phyloP scores from a whole-genome alignment of 2,888 invertebrate species.

The Latrodectus elegans region DNA sequence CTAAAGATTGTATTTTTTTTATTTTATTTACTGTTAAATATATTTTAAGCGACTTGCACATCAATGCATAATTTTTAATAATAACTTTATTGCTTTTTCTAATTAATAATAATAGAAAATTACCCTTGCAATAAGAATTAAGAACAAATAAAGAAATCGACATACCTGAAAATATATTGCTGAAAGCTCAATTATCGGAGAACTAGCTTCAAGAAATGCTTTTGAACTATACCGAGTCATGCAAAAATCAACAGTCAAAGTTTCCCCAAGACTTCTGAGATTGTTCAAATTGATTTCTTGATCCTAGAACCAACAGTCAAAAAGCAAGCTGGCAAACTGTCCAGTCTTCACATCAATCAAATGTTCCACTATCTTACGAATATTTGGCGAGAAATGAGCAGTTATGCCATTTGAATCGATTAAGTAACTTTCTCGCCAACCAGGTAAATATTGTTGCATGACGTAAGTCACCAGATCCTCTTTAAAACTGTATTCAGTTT shows the following conservation, averaged over 20 bases:
- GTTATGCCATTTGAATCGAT: neutral
- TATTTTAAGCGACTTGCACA: no score
- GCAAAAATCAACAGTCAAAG: slow-evolving; percentile 25
- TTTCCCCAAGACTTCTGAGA: neutral
- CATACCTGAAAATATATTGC: neutral
- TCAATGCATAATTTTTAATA: no score
- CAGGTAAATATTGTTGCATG: slow-evolving; percentile 8
- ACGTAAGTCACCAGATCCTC: slow-evolving; percentile 25
- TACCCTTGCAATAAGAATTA: no score
- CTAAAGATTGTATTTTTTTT: no score
- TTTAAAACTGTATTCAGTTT: slow-evolving; percentile 22
- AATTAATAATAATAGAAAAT: no score
- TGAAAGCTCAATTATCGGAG: slow-evolving; percentile 15
- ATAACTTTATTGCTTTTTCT: no score
- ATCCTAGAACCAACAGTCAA: slow-evolving; percentile 36
- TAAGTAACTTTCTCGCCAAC: slow-evolving; percentile 7
- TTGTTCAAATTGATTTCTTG: slow-evolving; percentile 19
- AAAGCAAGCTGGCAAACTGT: slow-evolving; percentile 6
- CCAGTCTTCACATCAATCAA: slow-evolving; percentile 1
- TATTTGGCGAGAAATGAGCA: neutral
- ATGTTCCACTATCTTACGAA: neutral
- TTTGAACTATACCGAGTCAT: slow-evolving; percentile 1
- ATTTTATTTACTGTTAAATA: no score
- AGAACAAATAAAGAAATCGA: no score
- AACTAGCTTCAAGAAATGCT: slow-evolving; percentile 9